Evolutionary conservation across 2,888 invertebrate genomes (phyloP).

Genomic region (Tromatobia lineatoria): DNA sequence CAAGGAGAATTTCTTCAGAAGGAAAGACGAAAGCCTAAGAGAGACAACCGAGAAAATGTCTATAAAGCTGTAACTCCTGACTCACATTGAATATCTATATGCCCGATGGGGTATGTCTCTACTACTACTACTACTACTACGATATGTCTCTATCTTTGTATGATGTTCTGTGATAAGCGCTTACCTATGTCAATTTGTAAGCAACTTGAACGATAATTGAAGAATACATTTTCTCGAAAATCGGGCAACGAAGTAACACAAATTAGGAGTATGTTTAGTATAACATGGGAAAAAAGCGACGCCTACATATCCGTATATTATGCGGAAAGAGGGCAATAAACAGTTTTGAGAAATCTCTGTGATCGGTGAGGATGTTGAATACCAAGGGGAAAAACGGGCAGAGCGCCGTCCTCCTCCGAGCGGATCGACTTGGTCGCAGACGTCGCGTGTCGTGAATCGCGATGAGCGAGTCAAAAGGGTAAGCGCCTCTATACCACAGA

Average conservation of each 20-base stretch:
- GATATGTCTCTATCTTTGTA: no score
- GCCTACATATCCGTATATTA: neutral
- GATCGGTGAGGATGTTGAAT: slow-evolving; percentile 16
- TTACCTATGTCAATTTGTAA: no score
- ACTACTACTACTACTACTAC: no score
- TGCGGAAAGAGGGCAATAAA: neutral
- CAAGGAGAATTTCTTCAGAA: neutral
- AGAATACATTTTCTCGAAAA: neutral
- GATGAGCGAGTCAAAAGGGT: slow-evolving; percentile 44
- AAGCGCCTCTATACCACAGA: slow-evolving; percentile 15
- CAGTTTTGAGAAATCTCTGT: neutral
- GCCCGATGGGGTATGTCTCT: slow-evolving; percentile 16
- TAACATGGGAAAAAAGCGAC: neutral
- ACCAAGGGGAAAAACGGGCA: slow-evolving; percentile 17
- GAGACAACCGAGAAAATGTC: neutral
- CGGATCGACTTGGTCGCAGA: slow-evolving; percentile 7
- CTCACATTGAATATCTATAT: slow-evolving; percentile 41
- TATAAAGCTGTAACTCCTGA: slow-evolving; percentile 31
- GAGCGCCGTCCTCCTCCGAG: neutral
- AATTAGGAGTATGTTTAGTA: neutral
- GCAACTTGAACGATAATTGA: no score
- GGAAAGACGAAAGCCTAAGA: slow-evolving; percentile 28
- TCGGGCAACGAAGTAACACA: neutral
- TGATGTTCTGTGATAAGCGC: no score
- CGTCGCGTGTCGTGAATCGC: slow-evolving; percentile 34